Conservation (phyloP, 2,888 invertebrate species). For the Microdon myrmicae region DNA sequence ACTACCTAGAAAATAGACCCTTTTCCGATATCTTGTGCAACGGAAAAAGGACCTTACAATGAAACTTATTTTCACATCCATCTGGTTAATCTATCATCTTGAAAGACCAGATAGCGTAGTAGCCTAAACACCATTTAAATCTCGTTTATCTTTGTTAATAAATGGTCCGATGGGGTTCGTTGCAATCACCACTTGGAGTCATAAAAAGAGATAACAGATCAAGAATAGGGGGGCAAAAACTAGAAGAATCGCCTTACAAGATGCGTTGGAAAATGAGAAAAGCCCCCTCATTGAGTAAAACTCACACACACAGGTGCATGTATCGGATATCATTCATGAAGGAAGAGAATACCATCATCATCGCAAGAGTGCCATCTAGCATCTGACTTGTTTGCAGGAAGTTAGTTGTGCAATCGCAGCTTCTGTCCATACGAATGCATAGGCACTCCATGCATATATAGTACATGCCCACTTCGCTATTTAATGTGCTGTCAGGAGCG, state of each 20-base stretch:
- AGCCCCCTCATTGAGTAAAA: constrained; percentile 39
- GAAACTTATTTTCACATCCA: constrained; percentile 31
- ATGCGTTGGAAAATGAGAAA: constrained; percentile 25
- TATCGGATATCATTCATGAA: background rate
- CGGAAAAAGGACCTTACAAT: too few relatives aligned
- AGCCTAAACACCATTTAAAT: constrained; percentile 47
- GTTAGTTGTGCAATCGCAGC: constrained; percentile 15
- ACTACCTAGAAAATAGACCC: too few relatives aligned
- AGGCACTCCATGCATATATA: constrained; percentile 37
- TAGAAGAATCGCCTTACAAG: constrained; percentile 7
- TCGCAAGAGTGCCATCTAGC: constrained; percentile 49
- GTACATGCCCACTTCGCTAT: constrained; percentile 31
- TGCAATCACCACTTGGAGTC: constrained; percentile 24
- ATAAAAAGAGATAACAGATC: constrained; percentile 6
- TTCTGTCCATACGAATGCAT: constrained; percentile 11
- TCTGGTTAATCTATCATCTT: constrained; percentile 45
- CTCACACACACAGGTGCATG: constrained; percentile 19
- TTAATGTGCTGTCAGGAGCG: constrained; percentile 37
- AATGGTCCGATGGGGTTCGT: constrained; percentile 25
- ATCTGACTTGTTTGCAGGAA: constrained; percentile 43
- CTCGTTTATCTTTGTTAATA: constrained; percentile 47
- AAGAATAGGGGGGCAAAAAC: background rate
- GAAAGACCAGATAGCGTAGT: constrained; percentile 24
- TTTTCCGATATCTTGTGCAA: too few relatives aligned
- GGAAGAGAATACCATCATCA: constrained; percentile 25